A percentile compares a stretch with the other conserved stretches of the same genome.
Evolutionary conservation across 2,888 invertebrate species (phyloP).

Genomic region (Chalcosyrphus nemorum): DNA sequence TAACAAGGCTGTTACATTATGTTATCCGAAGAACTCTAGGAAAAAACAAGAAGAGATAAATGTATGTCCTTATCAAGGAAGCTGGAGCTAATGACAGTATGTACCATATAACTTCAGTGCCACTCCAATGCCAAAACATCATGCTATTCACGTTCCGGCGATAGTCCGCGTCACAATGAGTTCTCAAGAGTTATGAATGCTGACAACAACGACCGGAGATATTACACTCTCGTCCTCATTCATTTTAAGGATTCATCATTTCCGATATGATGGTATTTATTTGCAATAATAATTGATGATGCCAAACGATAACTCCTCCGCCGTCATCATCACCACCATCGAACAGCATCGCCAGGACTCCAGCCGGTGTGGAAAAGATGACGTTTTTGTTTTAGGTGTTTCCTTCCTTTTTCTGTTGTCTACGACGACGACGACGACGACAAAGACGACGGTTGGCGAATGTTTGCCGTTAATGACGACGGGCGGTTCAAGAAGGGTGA

Average conservation of each 20-base stretch:
- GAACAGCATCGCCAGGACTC: neutral
- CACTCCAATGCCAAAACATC: conserved; percentile 12
- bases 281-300: conserved; percentile 73
- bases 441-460: conserved; percentile 47
- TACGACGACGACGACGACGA: conserved; percentile 47
- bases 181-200: conserved; percentile 67
- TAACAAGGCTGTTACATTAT: neutral
- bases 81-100: conserved; percentile 47
- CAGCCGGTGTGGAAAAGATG: conserved; percentile 35
- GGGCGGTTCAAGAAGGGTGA: conserved; percentile 62
- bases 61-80: conserved; percentile 21
- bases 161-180: conserved; percentile 17
- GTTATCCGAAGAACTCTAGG: neutral
- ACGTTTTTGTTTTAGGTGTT: conserved; percentile 65
- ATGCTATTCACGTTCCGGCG: neutral
- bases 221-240: conserved; percentile 68
- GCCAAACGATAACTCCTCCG: conserved; percentile 61
- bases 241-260: conserved; percentile 72
- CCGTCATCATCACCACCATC: neutral
- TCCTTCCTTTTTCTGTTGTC: conserved; percentile 46
- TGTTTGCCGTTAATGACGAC: conserved; percentile 63
- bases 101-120: conserved; percentile 8
- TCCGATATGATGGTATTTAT: conserved; percentile 73
- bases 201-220: conserved; percentile 67
- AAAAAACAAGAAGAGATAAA: neutral